Conservation (phyloP, 2,797 vertebrate species). For the Peromyscus aztecus region DNA sequence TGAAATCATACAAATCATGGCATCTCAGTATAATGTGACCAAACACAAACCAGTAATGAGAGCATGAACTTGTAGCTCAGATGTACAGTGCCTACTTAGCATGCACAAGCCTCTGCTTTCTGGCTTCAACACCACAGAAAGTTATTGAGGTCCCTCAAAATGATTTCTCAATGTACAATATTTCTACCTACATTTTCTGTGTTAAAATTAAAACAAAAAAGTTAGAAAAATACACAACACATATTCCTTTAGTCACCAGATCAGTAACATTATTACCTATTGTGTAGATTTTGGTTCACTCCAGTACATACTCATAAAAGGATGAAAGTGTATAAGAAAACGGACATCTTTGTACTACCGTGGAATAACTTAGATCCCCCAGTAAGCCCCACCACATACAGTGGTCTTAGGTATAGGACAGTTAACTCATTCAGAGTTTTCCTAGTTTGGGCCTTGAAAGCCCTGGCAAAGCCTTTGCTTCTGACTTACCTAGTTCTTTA, state of each 20-base stretch:
- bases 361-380: slow-evolving; percentile 40
- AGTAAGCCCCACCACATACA: neutral
- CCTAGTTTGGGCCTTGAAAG: neutral
- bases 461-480: slow-evolving; percentile 8
- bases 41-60: slow-evolving; percentile 47
- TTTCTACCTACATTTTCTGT: slow-evolving; percentile 27
- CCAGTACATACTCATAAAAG: neutral
- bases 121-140: neutral
- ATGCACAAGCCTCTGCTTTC: neutral
- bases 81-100: neutral
- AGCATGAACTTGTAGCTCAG: neutral
- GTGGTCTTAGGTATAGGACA: neutral
- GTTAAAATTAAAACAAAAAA: slow-evolving; percentile 55
- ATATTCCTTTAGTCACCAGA: neutral
- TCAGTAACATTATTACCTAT: neutral
- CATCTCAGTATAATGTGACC: neutral
- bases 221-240: neutral
- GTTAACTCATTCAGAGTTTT: neutral
- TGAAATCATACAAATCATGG: slow-evolving; percentile 12
- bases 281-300: slow-evolving; percentile 9
- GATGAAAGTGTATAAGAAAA: slow-evolving; percentile 43
- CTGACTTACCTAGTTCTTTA: slow-evolving; percentile 15
- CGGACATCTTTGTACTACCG: neutral
- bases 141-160: neutral
- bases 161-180: neutral